Evolutionary conservation across 2,797 vertebrate species (phyloP).

Genomic region (Sebastes matsubarae): DNA sequence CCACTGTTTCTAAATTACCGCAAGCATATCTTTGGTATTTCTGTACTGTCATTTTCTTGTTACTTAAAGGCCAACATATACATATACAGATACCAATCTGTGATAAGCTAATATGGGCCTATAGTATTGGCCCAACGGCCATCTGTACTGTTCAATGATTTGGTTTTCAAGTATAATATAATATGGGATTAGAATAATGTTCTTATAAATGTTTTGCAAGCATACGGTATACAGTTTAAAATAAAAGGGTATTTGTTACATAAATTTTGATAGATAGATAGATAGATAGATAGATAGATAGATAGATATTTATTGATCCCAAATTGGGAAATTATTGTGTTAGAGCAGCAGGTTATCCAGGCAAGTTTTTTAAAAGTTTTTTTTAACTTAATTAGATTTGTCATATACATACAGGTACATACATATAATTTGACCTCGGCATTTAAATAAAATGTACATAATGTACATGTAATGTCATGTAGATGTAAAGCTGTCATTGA

Average conservation of each 20-base stretch:
- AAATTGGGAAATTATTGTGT: too few species aligned
- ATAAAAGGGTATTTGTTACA: neutral
- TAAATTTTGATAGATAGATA: neutral
- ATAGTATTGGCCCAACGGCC: rapidly evolving
- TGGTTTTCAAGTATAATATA: neutral
- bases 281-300: too few species aligned
- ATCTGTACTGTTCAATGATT: neutral
- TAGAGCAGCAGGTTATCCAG: too few species aligned
- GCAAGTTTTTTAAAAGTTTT: too few species aligned
- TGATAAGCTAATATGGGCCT: neutral
- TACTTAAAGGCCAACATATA: neutral
- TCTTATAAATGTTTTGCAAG: neutral
- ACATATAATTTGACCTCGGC: too few species aligned
- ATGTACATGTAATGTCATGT: neutral
- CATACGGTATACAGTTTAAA: neutral
- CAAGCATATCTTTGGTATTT: neutral
- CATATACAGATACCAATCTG: neutral
- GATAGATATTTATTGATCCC: too few species aligned
- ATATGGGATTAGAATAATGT: neutral
- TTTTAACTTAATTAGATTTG: too few species aligned
- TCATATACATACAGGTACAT: too few species aligned
- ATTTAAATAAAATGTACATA: too few species aligned
- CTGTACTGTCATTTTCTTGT: neutral
- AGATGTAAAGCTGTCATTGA: rapidly evolving
- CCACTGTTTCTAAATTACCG: neutral